These are phyloP conservation scores for Stigmatopora nigra DNA, from an alignment of 2,113 vertebrate species.

Conservation along the genomic window DNA sequence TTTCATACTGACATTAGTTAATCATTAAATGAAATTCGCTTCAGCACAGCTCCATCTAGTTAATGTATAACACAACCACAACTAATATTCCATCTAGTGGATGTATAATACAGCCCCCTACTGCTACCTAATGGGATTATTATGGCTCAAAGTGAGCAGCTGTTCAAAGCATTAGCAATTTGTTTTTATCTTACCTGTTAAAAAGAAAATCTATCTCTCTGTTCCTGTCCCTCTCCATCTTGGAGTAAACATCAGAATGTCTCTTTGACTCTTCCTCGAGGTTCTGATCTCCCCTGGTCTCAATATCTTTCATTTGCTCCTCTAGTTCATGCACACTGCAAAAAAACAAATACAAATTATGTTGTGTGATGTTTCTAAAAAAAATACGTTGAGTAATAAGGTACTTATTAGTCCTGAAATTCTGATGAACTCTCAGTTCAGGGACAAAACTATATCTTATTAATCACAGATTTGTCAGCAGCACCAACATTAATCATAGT, in stretches of 20 bases:
- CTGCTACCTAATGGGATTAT: neutral
- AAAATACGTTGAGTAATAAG: neutral
- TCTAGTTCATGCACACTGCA: conserved; percentile 91
- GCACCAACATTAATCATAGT: too few relatives aligned
- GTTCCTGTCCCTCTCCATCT: conserved; percentile 82
- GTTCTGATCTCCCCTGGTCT: conserved; percentile 79
- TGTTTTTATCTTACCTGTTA: conserved; percentile 64
- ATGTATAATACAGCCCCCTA: too few relatives aligned
- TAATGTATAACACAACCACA: too few relatives aligned
- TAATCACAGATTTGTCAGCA: too few relatives aligned
- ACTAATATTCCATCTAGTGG: too few relatives aligned
- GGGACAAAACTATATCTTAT: too few relatives aligned
- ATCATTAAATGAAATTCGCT: too few relatives aligned
- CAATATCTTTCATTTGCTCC: conserved; percentile 92
- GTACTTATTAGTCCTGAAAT: too few relatives aligned
- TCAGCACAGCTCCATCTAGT: too few relatives aligned
- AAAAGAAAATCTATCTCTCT: conserved; percentile 82
- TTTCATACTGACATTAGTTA: too few relatives aligned
- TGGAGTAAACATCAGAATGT: conserved; percentile 80
- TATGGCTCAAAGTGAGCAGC: neutral
- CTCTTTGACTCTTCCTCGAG: conserved; percentile 84
- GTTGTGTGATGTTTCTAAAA: neutral
- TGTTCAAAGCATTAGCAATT: neutral
- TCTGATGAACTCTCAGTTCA: too few relatives aligned
- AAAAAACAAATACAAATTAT: neutral